Base-by-base conservation (phyloP, 2,797 vertebrate species). In the Pipistrellus nathusii region DNA sequence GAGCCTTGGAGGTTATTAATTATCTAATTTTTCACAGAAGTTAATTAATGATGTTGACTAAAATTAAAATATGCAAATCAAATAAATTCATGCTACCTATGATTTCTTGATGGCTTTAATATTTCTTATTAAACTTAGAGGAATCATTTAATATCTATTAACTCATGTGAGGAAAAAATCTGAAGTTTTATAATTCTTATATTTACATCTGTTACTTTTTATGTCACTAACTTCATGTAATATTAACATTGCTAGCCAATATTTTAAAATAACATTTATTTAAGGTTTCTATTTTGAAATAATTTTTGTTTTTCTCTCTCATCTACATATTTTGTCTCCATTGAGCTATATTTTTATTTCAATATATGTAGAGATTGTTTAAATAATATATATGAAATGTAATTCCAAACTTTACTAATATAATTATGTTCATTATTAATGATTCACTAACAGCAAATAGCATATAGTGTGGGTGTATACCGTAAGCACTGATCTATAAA, bases 51-150 rank as follows among this genome's bases (percentile, higher is more conserved):
- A 57, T 87, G 20, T 18, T 62, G 27, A 66, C 18, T 41, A 66
- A 91, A 94, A 82, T 92, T 80, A 94, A 91, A 94, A 44, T 87
- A 91, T 8, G 5, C 25, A 93, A 83, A 80, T 88, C 85, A 91
- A 85, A 90, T 78, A 88, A 48, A 59, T 81, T 12, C 13, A 57
- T 41, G 1, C 4, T 75, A 27, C 76, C 30, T 76, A 38, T 13
- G 68, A 83, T 76, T 57, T 92, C 48, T 38, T 72, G 18, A 25
- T 80, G 21, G 3, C 46, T 87, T 92, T 46, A 90, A 23, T 71
- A 76, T 38, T 75, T 85, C 66, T 72, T 35, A 30, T 75, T 73
- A 78, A 93, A 81, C 10, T 59, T 92, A 46, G 9, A 90, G 12
- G 44, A 15, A 21, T 46, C 2, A 69, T 80, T 73, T 68, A 23